Conservation (phyloP, 2,113 vertebrate species). For the Pimephales promelas region DNA sequence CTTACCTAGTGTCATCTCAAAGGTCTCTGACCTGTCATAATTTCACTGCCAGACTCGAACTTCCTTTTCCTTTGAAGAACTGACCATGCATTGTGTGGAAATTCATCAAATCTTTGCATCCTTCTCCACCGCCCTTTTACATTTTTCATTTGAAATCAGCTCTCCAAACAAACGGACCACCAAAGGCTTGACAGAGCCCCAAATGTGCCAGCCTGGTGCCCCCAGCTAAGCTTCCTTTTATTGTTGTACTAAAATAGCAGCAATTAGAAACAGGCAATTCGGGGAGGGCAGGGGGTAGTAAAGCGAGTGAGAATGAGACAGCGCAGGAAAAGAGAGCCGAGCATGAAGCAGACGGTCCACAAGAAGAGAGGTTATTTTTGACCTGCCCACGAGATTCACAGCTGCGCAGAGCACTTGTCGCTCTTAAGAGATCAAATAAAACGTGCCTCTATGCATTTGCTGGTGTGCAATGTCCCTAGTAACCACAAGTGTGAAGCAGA, state of each 20-base stretch:
- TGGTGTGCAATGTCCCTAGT: constrained; percentile 32
- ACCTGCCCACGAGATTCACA: constrained; percentile 14
- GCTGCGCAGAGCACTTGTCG: constrained; percentile 15
- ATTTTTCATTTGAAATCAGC: not conserved
- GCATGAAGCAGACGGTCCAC: constrained; percentile 5
- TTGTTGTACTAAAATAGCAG: constrained; percentile 62
- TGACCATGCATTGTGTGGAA: constrained; percentile 41
- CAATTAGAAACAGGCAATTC: constrained; percentile 13
- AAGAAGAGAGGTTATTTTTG: constrained; percentile 18
- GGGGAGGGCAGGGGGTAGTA: not conserved
- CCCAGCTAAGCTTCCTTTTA: constrained; percentile 52
- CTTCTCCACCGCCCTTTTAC: not conserved
- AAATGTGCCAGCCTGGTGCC: constrained; percentile 37
- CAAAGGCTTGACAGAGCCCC: constrained; percentile 1
- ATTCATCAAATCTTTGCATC: constrained; percentile 16
- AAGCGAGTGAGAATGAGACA: not conserved
- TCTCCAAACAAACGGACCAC: constrained; percentile 2
- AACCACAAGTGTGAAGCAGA: constrained; percentile 30
- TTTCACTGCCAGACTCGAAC: constrained; percentile 28
- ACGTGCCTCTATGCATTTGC: constrained; percentile 13
- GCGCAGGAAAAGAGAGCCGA: not conserved
- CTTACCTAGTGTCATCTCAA: constrained; percentile 33
- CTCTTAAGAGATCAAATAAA: not conserved
- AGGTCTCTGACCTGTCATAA: constrained; percentile 20
- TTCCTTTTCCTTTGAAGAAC: constrained; percentile 48